A percentile compares a stretch with the other conserved stretches of the same genome.
Evolutionary conservation across 2,888 invertebrate genomes (phyloP).

Genomic region (Cataglyphis livida): DNA sequence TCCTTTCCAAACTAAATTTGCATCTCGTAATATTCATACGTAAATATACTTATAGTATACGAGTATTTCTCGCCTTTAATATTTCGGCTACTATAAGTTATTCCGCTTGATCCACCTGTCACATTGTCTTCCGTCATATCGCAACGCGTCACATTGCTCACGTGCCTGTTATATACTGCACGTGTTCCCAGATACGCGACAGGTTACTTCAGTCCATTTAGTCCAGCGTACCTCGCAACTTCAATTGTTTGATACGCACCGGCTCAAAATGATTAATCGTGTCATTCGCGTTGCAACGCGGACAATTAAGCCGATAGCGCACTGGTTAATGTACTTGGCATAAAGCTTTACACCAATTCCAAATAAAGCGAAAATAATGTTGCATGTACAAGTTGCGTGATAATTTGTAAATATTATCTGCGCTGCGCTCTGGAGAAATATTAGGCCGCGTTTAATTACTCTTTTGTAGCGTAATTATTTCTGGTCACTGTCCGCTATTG

Average conservation of each 20-base stretch:
- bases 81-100: conserved; percentile 22
- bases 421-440: not conserved
- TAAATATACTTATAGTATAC: not conserved
- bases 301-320: conserved; percentile 42
- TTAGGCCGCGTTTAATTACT: conserved; percentile 36
- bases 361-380: conserved; percentile 37
- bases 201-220: conserved; percentile 54
- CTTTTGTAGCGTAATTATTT: conserved; percentile 19
- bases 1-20: not conserved
- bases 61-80: not conserved
- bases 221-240: conserved; percentile 42
- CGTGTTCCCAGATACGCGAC: conserved; percentile 53
- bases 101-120: conserved; percentile 15
- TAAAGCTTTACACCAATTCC: conserved; percentile 19
- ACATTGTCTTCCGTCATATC: conserved; percentile 45
- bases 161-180: conserved; percentile 43
- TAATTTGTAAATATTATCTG: conserved; percentile 40
- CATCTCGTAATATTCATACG: not conserved
- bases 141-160: conserved; percentile 43
- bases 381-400: conserved; percentile 8
- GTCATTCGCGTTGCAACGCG: conserved; percentile 47
- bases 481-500: conserved; percentile 1
- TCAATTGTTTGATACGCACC: conserved; percentile 54
- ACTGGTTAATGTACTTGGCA: conserved; percentile 24
- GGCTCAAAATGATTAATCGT: conserved; percentile 54